A percentile compares a stretch with the other conserved stretches of the same genome.
phyloP scores from a whole-genome alignment of 2,113 vertebrate species.

The Lycaon pictus region DNA sequence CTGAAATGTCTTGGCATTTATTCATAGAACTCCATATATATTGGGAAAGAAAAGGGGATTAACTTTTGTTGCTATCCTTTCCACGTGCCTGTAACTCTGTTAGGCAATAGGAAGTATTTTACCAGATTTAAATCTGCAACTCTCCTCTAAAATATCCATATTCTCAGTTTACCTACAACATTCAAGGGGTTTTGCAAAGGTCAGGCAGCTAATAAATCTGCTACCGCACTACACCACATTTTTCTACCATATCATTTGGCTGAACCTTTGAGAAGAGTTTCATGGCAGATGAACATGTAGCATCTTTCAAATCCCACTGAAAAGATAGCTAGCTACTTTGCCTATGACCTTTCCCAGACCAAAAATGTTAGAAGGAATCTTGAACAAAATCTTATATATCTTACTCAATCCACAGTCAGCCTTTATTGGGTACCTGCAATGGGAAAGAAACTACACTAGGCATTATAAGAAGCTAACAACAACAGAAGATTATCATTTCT shows the following conservation, averaged over 20 bases:
- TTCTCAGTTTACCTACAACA: conserved; percentile 9
- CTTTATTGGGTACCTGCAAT: neutral
- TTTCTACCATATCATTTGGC: neutral
- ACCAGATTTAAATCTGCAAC: conserved; percentile 27
- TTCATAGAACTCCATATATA: neutral
- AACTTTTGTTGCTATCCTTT: neutral
- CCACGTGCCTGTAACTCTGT: neutral
- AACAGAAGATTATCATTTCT: neutral
- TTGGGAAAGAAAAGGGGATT: conserved; percentile 30
- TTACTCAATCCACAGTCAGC: neutral
- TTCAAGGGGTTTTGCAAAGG: neutral
- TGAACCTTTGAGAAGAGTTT: conserved; percentile 27
- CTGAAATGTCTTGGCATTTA: neutral
- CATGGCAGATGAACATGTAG: neutral
- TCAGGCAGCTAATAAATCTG: neutral
- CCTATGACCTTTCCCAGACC: neutral
- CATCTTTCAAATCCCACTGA: conserved; percentile 1
- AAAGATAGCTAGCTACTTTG: neutral
- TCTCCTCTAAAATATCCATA: conserved; percentile 44
- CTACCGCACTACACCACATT: neutral
- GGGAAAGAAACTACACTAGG: neutral
- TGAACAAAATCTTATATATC: neutral
- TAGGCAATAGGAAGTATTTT: neutral
- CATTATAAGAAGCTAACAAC: neutral
- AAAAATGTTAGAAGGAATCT: conserved; percentile 11